A percentile compares a stretch with the other conserved stretches of the same genome.
Conservation (phyloP, 2,888 invertebrate species). For the Coenonympha glycerion region DNA sequence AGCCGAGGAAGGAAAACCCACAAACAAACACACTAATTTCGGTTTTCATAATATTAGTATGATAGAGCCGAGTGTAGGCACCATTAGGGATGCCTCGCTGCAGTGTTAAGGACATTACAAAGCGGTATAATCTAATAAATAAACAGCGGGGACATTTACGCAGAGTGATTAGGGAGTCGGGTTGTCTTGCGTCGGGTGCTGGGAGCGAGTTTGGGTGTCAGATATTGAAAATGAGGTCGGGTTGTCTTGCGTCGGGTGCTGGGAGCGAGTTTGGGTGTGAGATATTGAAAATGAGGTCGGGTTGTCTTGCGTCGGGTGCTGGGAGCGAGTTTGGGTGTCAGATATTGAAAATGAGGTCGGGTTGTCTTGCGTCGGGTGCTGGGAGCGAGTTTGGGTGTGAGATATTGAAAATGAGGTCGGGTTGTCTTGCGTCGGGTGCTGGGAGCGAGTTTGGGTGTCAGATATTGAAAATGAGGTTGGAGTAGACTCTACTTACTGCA, state of each 20-base stretch:
- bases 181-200: conserved; percentile 16
- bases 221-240: conserved; percentile 10
- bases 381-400: conserved; percentile 10
- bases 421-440: no score
- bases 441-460: no score
- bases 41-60: no score
- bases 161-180: conserved; percentile 33
- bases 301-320: conserved; percentile 16
- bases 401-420: conserved; percentile 6
- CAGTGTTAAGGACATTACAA: conserved; percentile 45
- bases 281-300: conserved; percentile 10
- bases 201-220: conserved; percentile 10
- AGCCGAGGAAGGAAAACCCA: no score
- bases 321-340: conserved; percentile 10
- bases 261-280: conserved; percentile 10
- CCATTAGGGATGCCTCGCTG: conserved; percentile 45
- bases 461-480: no score
- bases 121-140: conserved; percentile 44
- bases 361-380: conserved; percentile 16
- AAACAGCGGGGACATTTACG: conserved; percentile 38
- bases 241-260: conserved; percentile 16
- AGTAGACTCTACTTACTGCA: no score
- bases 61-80: conserved; percentile 20
- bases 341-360: conserved; percentile 10
- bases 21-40: no score